Percentiles rank a stretch among this genome's conserved stretches.
Evolutionary conservation across 2,888 invertebrate species (phyloP).

Genomic region (Yponomeuta plumbellus): DNA sequence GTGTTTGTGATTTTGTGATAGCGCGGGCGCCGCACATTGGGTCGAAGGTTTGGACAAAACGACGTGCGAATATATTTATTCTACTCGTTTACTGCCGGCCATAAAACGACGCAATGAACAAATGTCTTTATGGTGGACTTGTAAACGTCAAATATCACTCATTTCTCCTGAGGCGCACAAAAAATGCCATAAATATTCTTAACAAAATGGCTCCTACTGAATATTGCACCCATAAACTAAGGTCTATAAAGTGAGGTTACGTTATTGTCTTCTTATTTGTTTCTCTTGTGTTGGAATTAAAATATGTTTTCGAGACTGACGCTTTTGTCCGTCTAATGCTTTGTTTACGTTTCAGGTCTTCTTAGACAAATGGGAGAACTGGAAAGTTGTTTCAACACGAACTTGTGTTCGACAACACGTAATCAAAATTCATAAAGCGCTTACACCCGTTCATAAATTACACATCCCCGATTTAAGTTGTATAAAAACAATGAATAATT

Average conservation of each 20-base stretch:
- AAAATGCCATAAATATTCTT: conserved; percentile 70
- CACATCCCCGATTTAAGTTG: conserved; percentile 18
- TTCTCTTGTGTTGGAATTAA: conserved; percentile 54
- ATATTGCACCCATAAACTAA: conserved; percentile 66
- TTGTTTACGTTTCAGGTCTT: conserved; percentile 12
- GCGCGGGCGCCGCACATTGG: conserved; percentile 17
- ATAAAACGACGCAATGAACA: conserved; percentile 65
- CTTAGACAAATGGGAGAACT: neutral
- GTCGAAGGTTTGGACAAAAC: conserved; percentile 38
- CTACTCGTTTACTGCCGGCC: conserved; percentile 48
- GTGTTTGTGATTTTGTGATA: conserved; percentile 18
- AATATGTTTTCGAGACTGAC: conserved; percentile 46
- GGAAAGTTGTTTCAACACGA: neutral
- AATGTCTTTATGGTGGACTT: conserved; percentile 69
- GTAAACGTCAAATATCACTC: conserved; percentile 70
- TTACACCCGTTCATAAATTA: conserved; percentile 31
- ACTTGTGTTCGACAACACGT: conserved; percentile 44
- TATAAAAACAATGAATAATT: conserved; percentile 9
- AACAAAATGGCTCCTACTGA: conserved; percentile 73
- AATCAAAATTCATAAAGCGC: conserved; percentile 43
- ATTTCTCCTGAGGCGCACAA: conserved; percentile 56
- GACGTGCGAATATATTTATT: conserved; percentile 60
- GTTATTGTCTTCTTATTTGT: conserved; percentile 66
- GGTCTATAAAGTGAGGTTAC: conserved; percentile 68
- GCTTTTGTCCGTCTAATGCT: conserved; percentile 56